Base-by-base conservation (phyloP, 1,140 invertebrate genomes). In the Pinna nobilis region DNA sequence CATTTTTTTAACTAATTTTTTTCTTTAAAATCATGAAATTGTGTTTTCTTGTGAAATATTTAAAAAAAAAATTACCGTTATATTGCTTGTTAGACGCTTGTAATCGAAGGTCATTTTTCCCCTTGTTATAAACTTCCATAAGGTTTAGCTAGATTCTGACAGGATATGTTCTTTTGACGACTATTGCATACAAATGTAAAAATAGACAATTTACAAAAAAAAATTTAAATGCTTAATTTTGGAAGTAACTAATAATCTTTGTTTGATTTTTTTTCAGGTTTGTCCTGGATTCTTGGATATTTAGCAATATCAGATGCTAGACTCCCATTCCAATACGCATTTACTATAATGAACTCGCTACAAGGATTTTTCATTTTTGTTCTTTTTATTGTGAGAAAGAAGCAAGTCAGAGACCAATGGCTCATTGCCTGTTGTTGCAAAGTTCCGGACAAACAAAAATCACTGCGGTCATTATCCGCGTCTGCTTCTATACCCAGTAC, bases 331-430 rank as follows among this genome's bases (percentile, higher is more conserved):
- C 89, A 90, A 65, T 91, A 91, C 76, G 76, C 91, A 23, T 91
- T 91, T 79, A 91, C 90, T 63, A 79, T 91, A 1, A 69, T 87
- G 32, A 91, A 89, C 78, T 90, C 90, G 6, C 76, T 91, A 0
- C 91, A 91, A 82, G 91, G 91, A 15, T 90, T 91, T 67, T 86
- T 91, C 59, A 91, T 91, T 49, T 91, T 91, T 68, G 60, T 91
- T 28, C 72, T 86, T 13, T 80, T 85, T 61, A 84, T 86, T 39
- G 71, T 82, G 1, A 70, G 86, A 13, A 82, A 87, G 77, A 82
- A 81, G 55, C 77, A 83, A 64, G 82, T 88, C 9, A 76, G 86
- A 13, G 80, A 86, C 13, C 83, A 86, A 51, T 87, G 87, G 87
- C 59, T 70, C n/a, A 73, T 76, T 15, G 59, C 82, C 37, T 85